Evolutionary conservation across 2,888 invertebrate genomes (phyloP), one percentile per base, ranked within the genome.

Genomic region (Lochmaea capreae): DNA sequence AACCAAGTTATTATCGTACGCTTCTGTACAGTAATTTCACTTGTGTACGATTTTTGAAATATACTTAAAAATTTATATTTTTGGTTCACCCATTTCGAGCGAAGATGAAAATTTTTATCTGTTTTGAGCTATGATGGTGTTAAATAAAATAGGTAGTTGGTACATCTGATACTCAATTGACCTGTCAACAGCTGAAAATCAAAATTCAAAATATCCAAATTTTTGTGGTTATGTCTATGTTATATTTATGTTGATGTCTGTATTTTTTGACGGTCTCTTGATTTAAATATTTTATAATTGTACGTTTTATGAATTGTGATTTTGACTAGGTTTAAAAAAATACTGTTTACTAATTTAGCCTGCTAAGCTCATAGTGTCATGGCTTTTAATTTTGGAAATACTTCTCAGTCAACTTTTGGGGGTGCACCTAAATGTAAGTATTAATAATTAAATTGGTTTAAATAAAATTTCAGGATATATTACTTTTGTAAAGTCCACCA

Each of bases 301-400:
- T 33, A 8, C 33, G 9, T 65, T 46, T 62, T 52, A 14, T 16
- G 16, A 33, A 58, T 33, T 65, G 12, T 57, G 26, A 9, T 18
- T 16, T 18, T 18, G 16, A 54, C 8, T 54, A 54, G 18, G 54
- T 54, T 54, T 54, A 3, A 54, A 18, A n/a, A 52, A 52, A 18
- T 16, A 54, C 46, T 11, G 4, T 46, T 54, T 54, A 18, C 8
- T 1, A 11, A 59, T 59, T 59, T n/a, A 43, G 43, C 43, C 16
- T 63, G 43, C 26, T 3, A 16, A 18, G n/a, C 18, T 66, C 14
- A 66, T 42, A 16, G 12, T n/a, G n/a, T 61, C 9, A 75, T 84
- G 84, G 79, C 85, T 61, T 85, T 84, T 79, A 79, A 77, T 63
- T 85, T 85, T 81, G 85, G 85, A 70, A 82, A 59, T 76, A 75